Evolutionary conservation across 2,797 vertebrate genomes (phyloP).

Genomic region (Carcharodon carcharias): DNA sequence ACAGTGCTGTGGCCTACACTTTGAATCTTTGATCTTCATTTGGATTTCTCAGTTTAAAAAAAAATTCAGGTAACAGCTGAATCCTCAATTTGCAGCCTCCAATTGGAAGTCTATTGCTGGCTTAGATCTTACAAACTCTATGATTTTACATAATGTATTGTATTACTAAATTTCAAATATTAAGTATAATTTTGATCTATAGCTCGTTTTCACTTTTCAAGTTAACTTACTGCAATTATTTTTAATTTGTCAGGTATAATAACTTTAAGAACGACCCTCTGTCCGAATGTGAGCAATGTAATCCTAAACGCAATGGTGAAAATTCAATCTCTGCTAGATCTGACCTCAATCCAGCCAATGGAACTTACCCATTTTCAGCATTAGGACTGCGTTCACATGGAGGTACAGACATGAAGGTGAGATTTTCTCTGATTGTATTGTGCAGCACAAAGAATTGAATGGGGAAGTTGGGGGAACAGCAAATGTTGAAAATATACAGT

Average conservation of each 20-base stretch:
- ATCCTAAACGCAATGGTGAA: slow-evolving; percentile 71
- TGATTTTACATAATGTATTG: background rate
- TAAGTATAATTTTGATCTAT: background rate
- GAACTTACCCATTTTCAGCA: slow-evolving; percentile 85
- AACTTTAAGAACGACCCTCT: slow-evolving; percentile 79
- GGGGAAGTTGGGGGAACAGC: background rate
- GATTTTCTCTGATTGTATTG: background rate
- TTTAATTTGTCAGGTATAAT: slow-evolving; percentile 67
- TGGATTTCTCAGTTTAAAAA: background rate
- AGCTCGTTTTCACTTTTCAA: background rate
- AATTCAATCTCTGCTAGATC: slow-evolving; percentile 86
- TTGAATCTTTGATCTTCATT: background rate
- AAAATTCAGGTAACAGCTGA: background rate
- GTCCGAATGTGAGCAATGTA: slow-evolving; percentile 67
- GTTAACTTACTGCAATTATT: background rate
- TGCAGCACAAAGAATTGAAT: background rate
- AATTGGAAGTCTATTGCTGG: background rate
- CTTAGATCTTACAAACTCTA: background rate
- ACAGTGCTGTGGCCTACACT: background rate
- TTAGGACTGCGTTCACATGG: slow-evolving; percentile 78
- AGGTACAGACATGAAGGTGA: slow-evolving; percentile 85
- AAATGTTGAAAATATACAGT: background rate
- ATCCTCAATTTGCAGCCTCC: background rate
- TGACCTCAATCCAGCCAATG: slow-evolving; percentile 80
- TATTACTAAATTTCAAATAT: background rate